phyloP scores from a whole-genome alignment of 2,888 invertebrate genomes.

The Coelinius sp. region DNA sequence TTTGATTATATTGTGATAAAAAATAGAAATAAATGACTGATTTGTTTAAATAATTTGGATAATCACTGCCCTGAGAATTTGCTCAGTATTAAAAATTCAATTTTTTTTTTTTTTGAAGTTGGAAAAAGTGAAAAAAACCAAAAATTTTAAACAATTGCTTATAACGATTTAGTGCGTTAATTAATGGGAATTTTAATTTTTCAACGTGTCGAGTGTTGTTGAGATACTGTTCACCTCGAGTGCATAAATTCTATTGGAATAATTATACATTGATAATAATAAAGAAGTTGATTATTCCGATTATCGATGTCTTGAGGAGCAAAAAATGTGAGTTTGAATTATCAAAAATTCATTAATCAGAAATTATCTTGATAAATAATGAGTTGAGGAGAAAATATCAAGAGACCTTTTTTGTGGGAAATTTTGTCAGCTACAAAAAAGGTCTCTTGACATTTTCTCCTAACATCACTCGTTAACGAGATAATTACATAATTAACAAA shows the following conservation, averaged over 20 bases:
- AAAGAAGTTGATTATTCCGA: slow-evolving; percentile 44
- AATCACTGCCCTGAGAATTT: slow-evolving; percentile 10
- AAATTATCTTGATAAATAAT: too few species aligned
- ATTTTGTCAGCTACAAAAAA: too few species aligned
- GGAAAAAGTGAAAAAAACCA: not conserved
- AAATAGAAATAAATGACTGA: slow-evolving; percentile 2
- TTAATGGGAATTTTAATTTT: not conserved
- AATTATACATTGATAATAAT: not conserved
- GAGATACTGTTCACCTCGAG: slow-evolving; percentile 6
- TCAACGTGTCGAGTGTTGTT: not conserved
- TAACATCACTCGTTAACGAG: too few species aligned
- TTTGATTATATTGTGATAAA: not conserved
- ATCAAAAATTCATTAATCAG: too few species aligned
- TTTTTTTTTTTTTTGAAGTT: too few species aligned
- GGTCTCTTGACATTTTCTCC: too few species aligned
- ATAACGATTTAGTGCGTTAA: not conserved
- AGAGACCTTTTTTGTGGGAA: too few species aligned
- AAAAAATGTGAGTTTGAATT: slow-evolving; percentile 60
- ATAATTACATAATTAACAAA: too few species aligned
- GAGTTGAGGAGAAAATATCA: too few species aligned
- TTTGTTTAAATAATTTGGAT: slow-evolving; percentile 3
- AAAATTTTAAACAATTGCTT: not conserved
- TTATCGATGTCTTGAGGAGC: slow-evolving; percentile 58
- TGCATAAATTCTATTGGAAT: not conserved
- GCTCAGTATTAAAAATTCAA: not conserved